phyloP scores from a whole-genome alignment of 2,113 vertebrate genomes.

The Zosterops japonicus region DNA sequence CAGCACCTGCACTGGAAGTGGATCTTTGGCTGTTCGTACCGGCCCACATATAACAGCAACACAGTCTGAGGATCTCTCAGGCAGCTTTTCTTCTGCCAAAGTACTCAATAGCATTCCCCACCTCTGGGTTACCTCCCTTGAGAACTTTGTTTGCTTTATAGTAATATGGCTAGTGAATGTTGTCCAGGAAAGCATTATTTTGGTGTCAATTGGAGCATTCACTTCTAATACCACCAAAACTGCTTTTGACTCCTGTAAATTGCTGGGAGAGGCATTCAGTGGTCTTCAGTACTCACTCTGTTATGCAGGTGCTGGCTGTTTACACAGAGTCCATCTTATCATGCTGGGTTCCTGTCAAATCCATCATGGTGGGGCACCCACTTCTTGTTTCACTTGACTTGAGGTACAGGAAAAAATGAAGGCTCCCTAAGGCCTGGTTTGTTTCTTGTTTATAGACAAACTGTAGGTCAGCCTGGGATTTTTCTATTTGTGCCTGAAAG shows the following conservation, averaged over 20 bases:
- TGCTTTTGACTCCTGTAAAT: background rate
- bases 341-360: background rate
- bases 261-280: background rate
- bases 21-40: background rate
- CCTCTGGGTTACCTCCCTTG: background rate
- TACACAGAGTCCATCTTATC: background rate
- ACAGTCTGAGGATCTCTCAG: background rate
- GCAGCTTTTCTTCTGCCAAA: background rate
- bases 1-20: background rate
- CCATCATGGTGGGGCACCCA: background rate
- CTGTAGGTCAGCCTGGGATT: background rate
- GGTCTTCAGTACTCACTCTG: background rate
- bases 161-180: background rate
- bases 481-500: background rate
- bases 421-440: background rate
- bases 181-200: background rate
- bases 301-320: background rate
- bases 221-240: background rate
- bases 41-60: background rate
- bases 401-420: background rate
- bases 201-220: background rate
- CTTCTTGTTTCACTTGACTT: background rate
- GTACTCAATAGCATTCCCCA: background rate
- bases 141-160: background rate
- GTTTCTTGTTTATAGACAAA: background rate